Conservation (phyloP, 2,797 vertebrate species). For the Pantherophis vulpinus region DNA sequence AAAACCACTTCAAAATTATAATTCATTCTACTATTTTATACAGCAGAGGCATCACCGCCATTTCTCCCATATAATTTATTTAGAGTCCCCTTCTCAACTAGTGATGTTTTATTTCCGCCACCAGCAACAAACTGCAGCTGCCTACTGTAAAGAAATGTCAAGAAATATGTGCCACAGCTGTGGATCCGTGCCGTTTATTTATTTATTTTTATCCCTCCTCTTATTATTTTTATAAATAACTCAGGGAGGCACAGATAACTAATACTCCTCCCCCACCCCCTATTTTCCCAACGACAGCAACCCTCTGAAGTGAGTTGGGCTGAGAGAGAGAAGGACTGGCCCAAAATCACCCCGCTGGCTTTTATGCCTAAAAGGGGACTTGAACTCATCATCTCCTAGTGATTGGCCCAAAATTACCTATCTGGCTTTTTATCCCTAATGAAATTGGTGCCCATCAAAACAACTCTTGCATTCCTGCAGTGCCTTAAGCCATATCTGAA, state of each 20-base stretch:
- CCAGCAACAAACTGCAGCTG: not conserved
- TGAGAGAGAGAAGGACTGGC: not conserved
- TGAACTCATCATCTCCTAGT: not conserved
- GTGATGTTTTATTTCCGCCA: not conserved
- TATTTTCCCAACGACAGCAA: not conserved
- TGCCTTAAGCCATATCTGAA: constrained; percentile 12
- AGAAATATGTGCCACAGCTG: constrained; percentile 40
- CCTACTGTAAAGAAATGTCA: constrained; percentile 38
- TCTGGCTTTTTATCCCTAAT: not conserved
- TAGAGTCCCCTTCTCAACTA: not conserved
- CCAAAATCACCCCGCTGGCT: not conserved
- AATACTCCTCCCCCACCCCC: not conserved
- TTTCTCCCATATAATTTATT: not conserved
- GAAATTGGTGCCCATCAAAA: constrained; percentile 22
- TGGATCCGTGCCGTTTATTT: constrained; percentile 19
- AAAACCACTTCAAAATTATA: constrained; percentile 21
- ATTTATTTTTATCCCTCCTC: not conserved
- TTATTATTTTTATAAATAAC: not conserved
- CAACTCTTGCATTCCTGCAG: constrained; percentile 30
- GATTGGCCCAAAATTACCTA: no score
- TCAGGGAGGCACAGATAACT: not conserved
- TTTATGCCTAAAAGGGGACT: not conserved
- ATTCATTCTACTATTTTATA: constrained; percentile 25
- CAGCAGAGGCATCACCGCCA: constrained; percentile 18
- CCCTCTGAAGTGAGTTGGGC: not conserved